Evolutionary conservation across 2,888 invertebrate genomes (phyloP), one percentile per base, ranked within the genome.

Genomic region (Dryobota labecula): DNA sequence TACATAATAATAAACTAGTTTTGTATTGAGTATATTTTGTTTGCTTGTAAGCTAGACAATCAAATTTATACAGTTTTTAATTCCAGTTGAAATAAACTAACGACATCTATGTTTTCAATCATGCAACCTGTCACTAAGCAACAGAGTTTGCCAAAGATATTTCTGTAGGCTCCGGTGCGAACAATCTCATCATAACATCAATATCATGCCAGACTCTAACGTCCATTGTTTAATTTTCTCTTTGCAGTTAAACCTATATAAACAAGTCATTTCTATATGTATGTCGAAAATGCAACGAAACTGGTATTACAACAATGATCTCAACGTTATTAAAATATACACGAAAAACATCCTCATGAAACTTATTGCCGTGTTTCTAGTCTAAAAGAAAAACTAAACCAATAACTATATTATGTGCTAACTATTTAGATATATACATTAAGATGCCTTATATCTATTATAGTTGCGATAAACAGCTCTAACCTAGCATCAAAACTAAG

Each of bases 51-150:
- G 20, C 7, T n/a, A 33, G 2, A 45, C 1, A 43, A 65, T 45
- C 51, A 9, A 11, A 5, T 53, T 58, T 73, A 43, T 43, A 2
- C 36, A 6, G 8, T 30, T 7, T 18, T 13, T 2, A 13, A 77
- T 36, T 36, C 20, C 7, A 30, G 20, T 5, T 64, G 15, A 13
- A 9, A 15, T 24, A 24, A 15, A 53, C 41, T 53, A 77, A 27
- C 63, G 77, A 58, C 77, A 77, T 77, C 77, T 77, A 68, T 76
- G 33, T 58, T 53, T 58, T 45, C 0, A 24, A 45, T 8, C 13
- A n/a, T 9, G 56, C 68, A 80, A 60, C 58, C 2, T 30, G 18
- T 60, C 11, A 13, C 63, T 36, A 5, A 54, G 54, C 69, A 60
- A 80, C 54, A 54, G 43, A 45, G 43, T 49, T 77, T 70, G 65